These are phyloP conservation scores for Mamestra configurata DNA, from an alignment of 1,140 invertebrate genomes.

Conservation along the genomic window DNA sequence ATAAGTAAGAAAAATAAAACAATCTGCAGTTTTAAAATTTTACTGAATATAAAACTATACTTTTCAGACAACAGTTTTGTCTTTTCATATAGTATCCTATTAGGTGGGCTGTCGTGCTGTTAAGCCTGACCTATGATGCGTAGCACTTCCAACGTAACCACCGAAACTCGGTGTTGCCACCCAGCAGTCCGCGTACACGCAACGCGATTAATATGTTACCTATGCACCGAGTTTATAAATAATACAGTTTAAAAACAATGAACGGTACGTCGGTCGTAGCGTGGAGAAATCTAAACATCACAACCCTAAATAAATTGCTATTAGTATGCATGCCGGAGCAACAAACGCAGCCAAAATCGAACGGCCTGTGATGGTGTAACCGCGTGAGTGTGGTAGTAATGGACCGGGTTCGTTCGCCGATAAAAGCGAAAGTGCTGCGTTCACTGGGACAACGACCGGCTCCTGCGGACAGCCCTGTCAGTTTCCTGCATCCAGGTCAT, in stretches of 20 bases:
- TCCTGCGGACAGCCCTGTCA: constrained; percentile 75
- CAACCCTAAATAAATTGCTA: constrained; percentile 75
- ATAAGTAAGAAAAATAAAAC: no score
- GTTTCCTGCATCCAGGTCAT: constrained; percentile 75
- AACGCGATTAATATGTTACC: constrained; percentile 48
- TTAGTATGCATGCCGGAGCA: constrained; percentile 82
- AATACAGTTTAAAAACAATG: constrained; percentile 58
- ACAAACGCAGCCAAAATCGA: constrained; percentile 81
- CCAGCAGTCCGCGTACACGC: constrained; percentile 22
- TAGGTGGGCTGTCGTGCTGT: no score
- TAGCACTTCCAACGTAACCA: background rate
- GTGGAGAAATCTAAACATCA: constrained; percentile 82
- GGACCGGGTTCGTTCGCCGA: constrained; percentile 85
- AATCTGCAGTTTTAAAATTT: no score
- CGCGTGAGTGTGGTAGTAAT: constrained; percentile 84
- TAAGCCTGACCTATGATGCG: background rate
- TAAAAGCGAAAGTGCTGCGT: constrained; percentile 86
- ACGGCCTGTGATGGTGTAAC: constrained; percentile 82
- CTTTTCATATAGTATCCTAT: no score
- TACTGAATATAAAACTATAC: no score
- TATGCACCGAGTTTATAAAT: constrained; percentile 50
- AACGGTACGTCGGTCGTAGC: constrained; percentile 61
- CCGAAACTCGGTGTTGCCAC: constrained; percentile 15
- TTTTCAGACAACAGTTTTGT: no score
- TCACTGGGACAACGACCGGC: constrained; percentile 87